Evolutionary conservation across 37 sponge, comb jelly and placozoan species (phyloP), one percentile per base, ranked within the genome.

Genomic region (Spongilla lacustris): DNA sequence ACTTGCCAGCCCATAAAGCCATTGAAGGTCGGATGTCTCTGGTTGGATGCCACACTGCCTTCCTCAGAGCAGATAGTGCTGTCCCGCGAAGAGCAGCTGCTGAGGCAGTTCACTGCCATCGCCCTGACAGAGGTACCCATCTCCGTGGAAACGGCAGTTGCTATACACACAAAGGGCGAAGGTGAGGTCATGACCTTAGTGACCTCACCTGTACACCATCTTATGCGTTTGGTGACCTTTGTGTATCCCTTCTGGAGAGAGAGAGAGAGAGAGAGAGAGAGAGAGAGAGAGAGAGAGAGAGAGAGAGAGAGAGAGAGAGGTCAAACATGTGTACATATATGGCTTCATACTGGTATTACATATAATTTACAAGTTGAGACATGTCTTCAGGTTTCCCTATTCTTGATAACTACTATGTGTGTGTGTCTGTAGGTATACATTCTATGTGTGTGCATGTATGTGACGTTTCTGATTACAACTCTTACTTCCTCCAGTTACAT

Each of bases 1-100:
- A 89, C 86, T 36, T 92, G 88, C 36, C 90, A 92, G 66, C 90
- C 82, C 4, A 66, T 93, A 77, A 89, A 87, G 31, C 90, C 94
- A 36, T 50, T 91, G 27, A 67, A 73, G 35, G 86, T 96, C 29
- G 95, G 95, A 12, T 82, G 89, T 58, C 28, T 84, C 5, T 95
- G 93, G 93, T 30, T 66, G 36, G 50, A 76, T 30, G n/a, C 30
- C 66, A 36, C 71, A 21, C 67, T 48, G 32, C 46, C 48, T 27
- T 37, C 70, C 31, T 24, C 33, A 6, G 28, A 58, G 84, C 21
- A 36, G 27, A 72, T 17, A 32, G 29, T n/a, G 73, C 0, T 34
- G 78, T 75, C 91, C 28, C 74, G 48, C 29, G 72, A 85, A 11
- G 71, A 76, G 58, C 77, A 38, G 23, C 82, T 88, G 69, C 77